Evolutionary conservation across 2,888 invertebrate species (phyloP).

Genomic region (Buathra laborator): DNA sequence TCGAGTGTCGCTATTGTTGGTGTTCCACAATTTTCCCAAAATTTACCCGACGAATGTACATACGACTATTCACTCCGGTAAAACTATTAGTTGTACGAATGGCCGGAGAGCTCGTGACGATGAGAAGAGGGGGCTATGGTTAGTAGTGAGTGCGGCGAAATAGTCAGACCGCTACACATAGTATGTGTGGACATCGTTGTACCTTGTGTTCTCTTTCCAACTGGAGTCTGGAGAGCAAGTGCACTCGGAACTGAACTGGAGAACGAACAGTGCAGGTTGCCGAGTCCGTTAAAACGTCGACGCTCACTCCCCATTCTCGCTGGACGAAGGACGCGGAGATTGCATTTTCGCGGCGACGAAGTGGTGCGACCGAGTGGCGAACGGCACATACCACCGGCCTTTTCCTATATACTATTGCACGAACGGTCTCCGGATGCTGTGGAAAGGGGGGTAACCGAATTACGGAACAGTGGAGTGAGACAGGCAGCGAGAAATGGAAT

Average conservation of each 20-base stretch:
- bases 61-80: slow-evolving; percentile 22
- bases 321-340: slow-evolving; percentile 60
- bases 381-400: slow-evolving; percentile 16
- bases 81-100: slow-evolving; percentile 58
- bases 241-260: slow-evolving; percentile 42
- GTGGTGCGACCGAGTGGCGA: slow-evolving; percentile 55
- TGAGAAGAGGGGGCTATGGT: slow-evolving; percentile 2
- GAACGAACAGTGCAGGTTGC: slow-evolving; percentile 20
- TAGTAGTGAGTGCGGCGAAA: slow-evolving; percentile 54
- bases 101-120: slow-evolving; percentile 35
- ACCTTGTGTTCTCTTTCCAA: slow-evolving; percentile 23
- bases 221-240: slow-evolving; percentile 23
- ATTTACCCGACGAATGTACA: neutral
- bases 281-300: slow-evolving; percentile 54
- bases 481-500: slow-evolving; percentile 29
- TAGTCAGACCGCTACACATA: slow-evolving; percentile 53
- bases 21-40: slow-evolving; percentile 28
- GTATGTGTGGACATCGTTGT: neutral
- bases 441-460: slow-evolving; percentile 73
- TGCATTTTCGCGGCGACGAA: slow-evolving; percentile 65
- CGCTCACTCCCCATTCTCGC: slow-evolving; percentile 40
- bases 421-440: slow-evolving; percentile 55
- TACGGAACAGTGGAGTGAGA: slow-evolving; percentile 70
- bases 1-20: neutral
- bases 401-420: slow-evolving; percentile 15